These are phyloP conservation scores for Tragelaphus strepsiceros DNA, from an alignment of 2,113 vertebrate species.

Conservation along the genomic window DNA sequence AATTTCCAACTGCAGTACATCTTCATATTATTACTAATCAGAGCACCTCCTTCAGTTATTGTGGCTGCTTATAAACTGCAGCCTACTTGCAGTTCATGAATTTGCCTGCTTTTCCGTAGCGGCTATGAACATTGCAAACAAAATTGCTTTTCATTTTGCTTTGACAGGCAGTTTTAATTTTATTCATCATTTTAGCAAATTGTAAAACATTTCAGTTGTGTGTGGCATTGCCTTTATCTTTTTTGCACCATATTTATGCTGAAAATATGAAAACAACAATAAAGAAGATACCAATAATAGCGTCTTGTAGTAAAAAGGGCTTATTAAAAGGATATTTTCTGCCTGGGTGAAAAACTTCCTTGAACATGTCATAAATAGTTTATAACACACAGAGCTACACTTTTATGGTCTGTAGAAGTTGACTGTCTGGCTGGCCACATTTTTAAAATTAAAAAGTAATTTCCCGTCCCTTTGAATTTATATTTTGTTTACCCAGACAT, in stretches of 20 bases:
- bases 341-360: slow-evolving; percentile 82
- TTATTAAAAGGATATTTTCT: slow-evolving; percentile 88
- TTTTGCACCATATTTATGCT: slow-evolving; percentile 75
- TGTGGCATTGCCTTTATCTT: slow-evolving; percentile 69
- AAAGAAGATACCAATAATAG: slow-evolving; percentile 82
- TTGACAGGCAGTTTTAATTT: slow-evolving; percentile 84
- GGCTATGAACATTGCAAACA: slow-evolving; percentile 77
- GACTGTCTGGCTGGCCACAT: slow-evolving; percentile 78
- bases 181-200: slow-evolving; percentile 82
- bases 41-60: slow-evolving; percentile 64
- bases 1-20: slow-evolving; percentile 48
- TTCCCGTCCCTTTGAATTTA: slow-evolving; percentile 61
- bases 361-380: slow-evolving; percentile 85
- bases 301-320: slow-evolving; percentile 81
- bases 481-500: slow-evolving; percentile 69
- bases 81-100: slow-evolving; percentile 59
- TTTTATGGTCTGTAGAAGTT: slow-evolving; percentile 80
- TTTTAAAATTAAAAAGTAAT: slow-evolving; percentile 65
- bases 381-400: slow-evolving; percentile 80
- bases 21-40: slow-evolving; percentile 63
- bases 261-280: slow-evolving; percentile 82
- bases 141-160: slow-evolving; percentile 84
- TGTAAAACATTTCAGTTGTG: slow-evolving; percentile 79
- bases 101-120: slow-evolving; percentile 74
- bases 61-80: slow-evolving; percentile 65